Evolutionary conservation across 2,888 invertebrate genomes (phyloP).

Genomic region (Hypolimnas misippus): DNA sequence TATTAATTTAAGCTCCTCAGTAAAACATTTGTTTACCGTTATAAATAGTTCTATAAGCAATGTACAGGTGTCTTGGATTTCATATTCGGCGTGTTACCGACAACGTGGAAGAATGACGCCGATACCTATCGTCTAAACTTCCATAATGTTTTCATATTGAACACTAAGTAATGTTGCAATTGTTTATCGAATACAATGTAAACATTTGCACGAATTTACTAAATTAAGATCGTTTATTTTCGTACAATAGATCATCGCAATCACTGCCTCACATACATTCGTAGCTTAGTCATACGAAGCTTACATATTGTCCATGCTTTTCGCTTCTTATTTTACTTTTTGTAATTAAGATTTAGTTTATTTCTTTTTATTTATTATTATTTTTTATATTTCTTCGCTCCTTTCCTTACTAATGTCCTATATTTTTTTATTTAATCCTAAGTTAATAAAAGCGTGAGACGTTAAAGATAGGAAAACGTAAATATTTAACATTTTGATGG

Average conservation of each 20-base stretch:
- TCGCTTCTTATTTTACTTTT: conserved; percentile 73
- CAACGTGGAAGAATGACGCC: conserved; percentile 8
- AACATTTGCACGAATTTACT: conserved; percentile 49
- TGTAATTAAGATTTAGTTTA: conserved; percentile 60
- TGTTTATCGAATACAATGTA: conserved; percentile 32
- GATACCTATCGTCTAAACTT: neutral
- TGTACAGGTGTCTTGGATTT: conserved; percentile 9
- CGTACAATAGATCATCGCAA: conserved; percentile 73
- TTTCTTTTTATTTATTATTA: conserved; percentile 57
- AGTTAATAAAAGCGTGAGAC: conserved; percentile 52
- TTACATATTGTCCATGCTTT: conserved; percentile 77
- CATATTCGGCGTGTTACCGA: neutral
- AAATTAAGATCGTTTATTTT: conserved; percentile 52
- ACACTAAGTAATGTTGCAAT: conserved; percentile 15
- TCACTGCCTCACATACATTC: conserved; percentile 84
- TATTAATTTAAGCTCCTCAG: conserved; percentile 19
- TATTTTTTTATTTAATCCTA: conserved; percentile 49
- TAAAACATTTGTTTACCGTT: conserved; percentile 3
- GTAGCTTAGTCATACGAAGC: conserved; percentile 79
- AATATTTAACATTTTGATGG: conserved; percentile 35
- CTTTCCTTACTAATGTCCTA: conserved; percentile 65
- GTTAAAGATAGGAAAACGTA: conserved; percentile 34
- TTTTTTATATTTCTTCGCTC: conserved; percentile 57
- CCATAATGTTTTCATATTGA: conserved; percentile 11
- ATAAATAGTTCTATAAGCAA: conserved; percentile 1